Base-by-base conservation (phyloP, 2,113 vertebrate genomes). In the Tor tambroides region DNA sequence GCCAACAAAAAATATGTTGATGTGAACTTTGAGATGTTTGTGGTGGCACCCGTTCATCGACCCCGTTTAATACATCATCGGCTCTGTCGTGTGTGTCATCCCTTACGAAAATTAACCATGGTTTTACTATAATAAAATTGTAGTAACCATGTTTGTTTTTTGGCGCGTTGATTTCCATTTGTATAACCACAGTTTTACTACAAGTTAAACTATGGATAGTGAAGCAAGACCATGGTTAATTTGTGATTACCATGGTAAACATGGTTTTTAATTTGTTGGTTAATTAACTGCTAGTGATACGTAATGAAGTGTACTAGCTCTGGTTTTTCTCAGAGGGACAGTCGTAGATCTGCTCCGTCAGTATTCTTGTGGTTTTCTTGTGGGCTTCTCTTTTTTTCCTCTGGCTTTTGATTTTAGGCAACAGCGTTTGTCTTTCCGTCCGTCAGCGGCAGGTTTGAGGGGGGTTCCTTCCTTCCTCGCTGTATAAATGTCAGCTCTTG, bases 1-100 rank as follows among this genome's bases (percentile, higher is more conserved):
- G 23, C 79, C 21, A n/a, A 11, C 54, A 41, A 17, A 43, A 19
- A 43, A 21, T 23, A 19, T 71, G 65, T 1, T 43, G 41, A 43
- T 43, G 46, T 83, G 82, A 84, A 72, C 82, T 84, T 84, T 84
- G 82, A 84, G 46, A 84, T 84, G 82, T 72, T 71, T 84, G 43
- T 56, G 28, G 26, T 84, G 26, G 6, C 5, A 32, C 3, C n/a
- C n/a, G 61, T 83, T 83, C 80, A 6, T 69, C 51, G 41, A 51
- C 81, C 81, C 77, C 4, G 5, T 32, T 54, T 49, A 21, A 78
- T 10, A 75, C 72, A 75, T 14, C 35, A 43, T 1, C 23, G 1
- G 11, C 11, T 46, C 23, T 28, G 63, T 12, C 26, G 61, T 63
- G n/a, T 61, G 17, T 59, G 51, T 19, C 51, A 19, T 54, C 17